phyloP scores from a whole-genome alignment of 2,888 invertebrate genomes.

The Polyommatus icarus region DNA sequence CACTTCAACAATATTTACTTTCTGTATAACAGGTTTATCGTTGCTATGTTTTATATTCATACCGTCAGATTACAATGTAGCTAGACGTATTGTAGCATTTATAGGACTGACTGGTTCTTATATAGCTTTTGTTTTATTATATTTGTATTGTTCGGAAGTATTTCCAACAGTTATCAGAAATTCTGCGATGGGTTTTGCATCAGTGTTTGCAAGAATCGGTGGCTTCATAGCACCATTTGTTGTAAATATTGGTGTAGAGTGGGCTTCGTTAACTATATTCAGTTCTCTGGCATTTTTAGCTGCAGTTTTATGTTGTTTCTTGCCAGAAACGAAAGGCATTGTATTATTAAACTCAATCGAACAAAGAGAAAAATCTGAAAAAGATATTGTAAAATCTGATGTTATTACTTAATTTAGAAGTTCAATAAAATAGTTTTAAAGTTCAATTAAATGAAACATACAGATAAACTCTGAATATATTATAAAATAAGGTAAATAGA shows the following conservation, averaged over 20 bases:
- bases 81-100: slow-evolving; percentile 85
- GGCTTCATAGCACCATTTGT: slow-evolving; percentile 86
- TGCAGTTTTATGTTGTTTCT: slow-evolving; percentile 58
- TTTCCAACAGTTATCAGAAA: slow-evolving; percentile 90
- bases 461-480: background rate
- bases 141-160: slow-evolving; percentile 88
- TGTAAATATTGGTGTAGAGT: slow-evolving; percentile 74
- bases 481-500: background rate
- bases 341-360: slow-evolving; percentile 66
- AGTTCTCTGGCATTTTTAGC: slow-evolving; percentile 59
- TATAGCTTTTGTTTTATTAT: slow-evolving; percentile 83
- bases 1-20: slow-evolving; percentile 56
- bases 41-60: slow-evolving; percentile 63
- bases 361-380: slow-evolving; percentile 53
- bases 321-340: slow-evolving; percentile 67
- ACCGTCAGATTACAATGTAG: slow-evolving; percentile 51
- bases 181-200: slow-evolving; percentile 87
- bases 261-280: slow-evolving; percentile 66
- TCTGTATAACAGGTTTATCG: slow-evolving; percentile 56
- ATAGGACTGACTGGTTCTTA: slow-evolving; percentile 88
- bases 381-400: slow-evolving; percentile 35
- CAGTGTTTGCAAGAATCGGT: slow-evolving; percentile 84
- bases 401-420: background rate
- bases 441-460: background rate
- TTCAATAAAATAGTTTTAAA: background rate